These are phyloP conservation scores for Scaeva pyrastri DNA, from an alignment of 2,888 invertebrate genomes.

Conservation along the genomic window DNA sequence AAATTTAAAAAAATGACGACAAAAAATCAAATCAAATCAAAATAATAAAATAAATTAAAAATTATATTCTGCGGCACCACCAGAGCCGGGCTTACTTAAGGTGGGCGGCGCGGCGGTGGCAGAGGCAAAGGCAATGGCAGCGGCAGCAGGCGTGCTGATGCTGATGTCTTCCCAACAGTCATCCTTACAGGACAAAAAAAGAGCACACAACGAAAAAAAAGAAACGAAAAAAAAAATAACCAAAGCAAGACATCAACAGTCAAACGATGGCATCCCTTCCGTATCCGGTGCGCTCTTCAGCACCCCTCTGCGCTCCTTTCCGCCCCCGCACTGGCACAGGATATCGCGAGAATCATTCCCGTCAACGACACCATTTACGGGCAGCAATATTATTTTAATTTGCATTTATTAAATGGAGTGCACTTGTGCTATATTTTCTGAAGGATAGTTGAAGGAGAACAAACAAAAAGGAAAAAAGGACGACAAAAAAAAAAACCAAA, in stretches of 20 bases:
- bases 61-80: slow-evolving; percentile 60
- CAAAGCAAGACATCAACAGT: slow-evolving; percentile 41
- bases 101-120: slow-evolving; percentile 5
- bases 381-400: slow-evolving; percentile 75
- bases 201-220: slow-evolving; percentile 14
- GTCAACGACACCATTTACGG: slow-evolving; percentile 73
- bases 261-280: slow-evolving; percentile 46
- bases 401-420: slow-evolving; percentile 76
- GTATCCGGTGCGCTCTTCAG: slow-evolving; percentile 20
- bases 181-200: slow-evolving; percentile 28
- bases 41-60: slow-evolving; percentile 75
- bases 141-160: background rate
- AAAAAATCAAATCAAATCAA: slow-evolving; percentile 49
- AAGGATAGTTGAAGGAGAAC: slow-evolving; percentile 62
- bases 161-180: slow-evolving; percentile 22
- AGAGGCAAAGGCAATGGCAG: no score
- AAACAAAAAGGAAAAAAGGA: slow-evolving; percentile 9
- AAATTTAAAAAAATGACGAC: slow-evolving; percentile 13
- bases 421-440: slow-evolving; percentile 71
- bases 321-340: slow-evolving; percentile 43
- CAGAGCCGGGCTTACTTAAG: slow-evolving; percentile 23
- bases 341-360: slow-evolving; percentile 69
- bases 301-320: no score
- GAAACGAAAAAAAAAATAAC: background rate
- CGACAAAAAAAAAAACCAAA: slow-evolving; percentile 10